Conservation (phyloP, 2,113 vertebrate species). For the Zingel zingel region DNA sequence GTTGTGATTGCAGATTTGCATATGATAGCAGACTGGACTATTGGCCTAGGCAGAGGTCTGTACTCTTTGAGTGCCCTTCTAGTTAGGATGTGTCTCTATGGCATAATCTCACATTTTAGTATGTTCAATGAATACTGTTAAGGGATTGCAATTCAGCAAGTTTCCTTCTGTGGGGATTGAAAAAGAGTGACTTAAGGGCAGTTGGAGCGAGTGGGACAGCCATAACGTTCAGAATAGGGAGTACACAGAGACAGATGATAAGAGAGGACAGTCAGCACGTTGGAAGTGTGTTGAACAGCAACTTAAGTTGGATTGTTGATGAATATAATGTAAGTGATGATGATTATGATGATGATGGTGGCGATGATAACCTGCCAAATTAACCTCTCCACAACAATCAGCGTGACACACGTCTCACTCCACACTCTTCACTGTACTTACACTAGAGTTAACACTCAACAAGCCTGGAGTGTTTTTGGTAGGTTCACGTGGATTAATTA, state of each 20-base stretch:
- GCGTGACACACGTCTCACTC: constrained; percentile 19
- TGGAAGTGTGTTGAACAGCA: constrained; percentile 46
- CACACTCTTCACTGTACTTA: constrained; percentile 37
- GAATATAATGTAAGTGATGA: constrained; percentile 44
- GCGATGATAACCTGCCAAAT: constrained; percentile 51
- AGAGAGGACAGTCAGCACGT: constrained; percentile 38
- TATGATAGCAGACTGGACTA: too few species aligned
- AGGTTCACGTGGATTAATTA: constrained; percentile 18
- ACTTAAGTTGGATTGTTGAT: constrained; percentile 55
- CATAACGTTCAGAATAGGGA: constrained; percentile 30
- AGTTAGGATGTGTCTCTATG: background rate
- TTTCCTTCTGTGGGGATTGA: constrained; percentile 1
- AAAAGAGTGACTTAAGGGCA: constrained; percentile 32
- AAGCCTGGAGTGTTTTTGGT: constrained; percentile 38
- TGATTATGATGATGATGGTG: constrained; percentile 11
- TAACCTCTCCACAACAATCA: constrained; percentile 54
- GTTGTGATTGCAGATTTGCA: too few species aligned
- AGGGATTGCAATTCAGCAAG: background rate
- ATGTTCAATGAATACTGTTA: background rate
- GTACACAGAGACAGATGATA: constrained; percentile 44
- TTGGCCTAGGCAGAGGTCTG: too few species aligned
- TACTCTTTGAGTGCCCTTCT: background rate
- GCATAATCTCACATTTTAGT: constrained; percentile 1
- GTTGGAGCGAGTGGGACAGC: constrained; percentile 13
- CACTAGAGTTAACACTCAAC: constrained; percentile 37